Base-by-base conservation (phyloP, 2,888 invertebrate genomes). In the Ernsta delagoae region DNA sequence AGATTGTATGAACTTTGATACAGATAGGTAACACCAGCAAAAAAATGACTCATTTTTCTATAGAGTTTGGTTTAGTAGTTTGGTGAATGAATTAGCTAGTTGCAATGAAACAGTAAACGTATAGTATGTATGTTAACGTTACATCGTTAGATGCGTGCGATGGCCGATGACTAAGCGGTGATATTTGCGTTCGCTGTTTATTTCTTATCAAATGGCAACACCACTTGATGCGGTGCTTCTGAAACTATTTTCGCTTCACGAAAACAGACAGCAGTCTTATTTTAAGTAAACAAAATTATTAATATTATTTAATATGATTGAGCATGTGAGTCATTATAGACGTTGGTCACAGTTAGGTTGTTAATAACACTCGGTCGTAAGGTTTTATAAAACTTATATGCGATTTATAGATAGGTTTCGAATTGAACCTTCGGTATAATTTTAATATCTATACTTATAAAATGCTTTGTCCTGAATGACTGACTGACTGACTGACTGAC, bases 111-210 rank as follows among this genome's bases (percentile, higher is more conserved):
- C 7, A 39, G 39, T 39, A 39, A 39, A 39, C 5, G 39, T 39
- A 39, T 39, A 36, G 36, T 43, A 45, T n/a, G 60, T 61, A 54
- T 62, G 61, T 36, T 45, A 65, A 65, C 48, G 57, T 50, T 63
- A 59, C 63, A 69, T 69, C 45, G 60, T 31, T 69, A 69, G 62
- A 59, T 63, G 68, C 68, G 68, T 69, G 68, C 68, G 62, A 68
- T 62, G 62, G 48, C 66, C 74, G 78, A 78, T 88, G 90, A 89
- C 83, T 87, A 85, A 88, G 83, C 81, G 78, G 79, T 84, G 88
- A 87, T 88, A 89, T 88, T 87, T 86, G 82, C 83, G 82, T 76
- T 78, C 74, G 71, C 75, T 76, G 81, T 78, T 72, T 63, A 82
- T 82, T 82, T 77, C 81, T 81, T 80, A 85, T 86, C 83, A 86